Evolutionary conservation across 1,140 invertebrate genomes (phyloP).

Genomic region (Atta texana): DNA sequence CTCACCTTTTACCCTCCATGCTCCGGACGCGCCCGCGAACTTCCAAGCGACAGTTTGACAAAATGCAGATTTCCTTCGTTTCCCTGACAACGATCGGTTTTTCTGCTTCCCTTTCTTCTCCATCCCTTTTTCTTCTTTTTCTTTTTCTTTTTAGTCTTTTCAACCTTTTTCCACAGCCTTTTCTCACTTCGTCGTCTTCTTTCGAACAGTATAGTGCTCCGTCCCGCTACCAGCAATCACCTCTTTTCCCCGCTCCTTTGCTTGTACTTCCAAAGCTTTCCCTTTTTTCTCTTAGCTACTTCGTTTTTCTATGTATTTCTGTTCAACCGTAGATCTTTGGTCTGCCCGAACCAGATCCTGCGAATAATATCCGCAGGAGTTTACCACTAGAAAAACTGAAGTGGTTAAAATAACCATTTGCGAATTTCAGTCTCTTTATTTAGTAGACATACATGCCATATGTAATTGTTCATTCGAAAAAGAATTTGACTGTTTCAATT

Average conservation of each 20-base stretch:
- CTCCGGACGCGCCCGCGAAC: constrained; percentile 61
- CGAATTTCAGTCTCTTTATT: constrained; percentile 45
- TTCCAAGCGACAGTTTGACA: constrained; percentile 76
- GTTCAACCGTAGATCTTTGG: constrained; percentile 44
- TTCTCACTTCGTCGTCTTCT: constrained; percentile 47
- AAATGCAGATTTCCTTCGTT: constrained; percentile 77
- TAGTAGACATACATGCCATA: background rate
- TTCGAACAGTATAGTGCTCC: constrained; percentile 21
- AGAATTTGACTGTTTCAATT: constrained; percentile 8
- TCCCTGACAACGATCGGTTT: constrained; percentile 76
- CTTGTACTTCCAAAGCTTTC: constrained; percentile 22
- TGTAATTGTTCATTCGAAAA: background rate
- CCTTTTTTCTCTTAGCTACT: constrained; percentile 12
- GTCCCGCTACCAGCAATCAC: background rate
- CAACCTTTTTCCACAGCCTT: constrained; percentile 27
- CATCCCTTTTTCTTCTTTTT: background rate
- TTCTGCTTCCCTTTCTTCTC: constrained; percentile 56
- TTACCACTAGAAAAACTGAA: constrained; percentile 39
- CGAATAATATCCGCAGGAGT: constrained; percentile 43
- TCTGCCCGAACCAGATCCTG: constrained; percentile 19
- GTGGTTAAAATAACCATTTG: constrained; percentile 31
- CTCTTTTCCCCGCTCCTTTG: background rate
- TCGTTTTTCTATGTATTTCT: constrained; percentile 15
- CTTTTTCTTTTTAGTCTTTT: constrained; percentile 11
- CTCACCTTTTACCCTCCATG: constrained; percentile 67